Percentiles rank a stretch among this genome's conserved stretches.
Conservation (phyloP, 1,140 invertebrate genomes). For the Araneus ventricosus region DNA sequence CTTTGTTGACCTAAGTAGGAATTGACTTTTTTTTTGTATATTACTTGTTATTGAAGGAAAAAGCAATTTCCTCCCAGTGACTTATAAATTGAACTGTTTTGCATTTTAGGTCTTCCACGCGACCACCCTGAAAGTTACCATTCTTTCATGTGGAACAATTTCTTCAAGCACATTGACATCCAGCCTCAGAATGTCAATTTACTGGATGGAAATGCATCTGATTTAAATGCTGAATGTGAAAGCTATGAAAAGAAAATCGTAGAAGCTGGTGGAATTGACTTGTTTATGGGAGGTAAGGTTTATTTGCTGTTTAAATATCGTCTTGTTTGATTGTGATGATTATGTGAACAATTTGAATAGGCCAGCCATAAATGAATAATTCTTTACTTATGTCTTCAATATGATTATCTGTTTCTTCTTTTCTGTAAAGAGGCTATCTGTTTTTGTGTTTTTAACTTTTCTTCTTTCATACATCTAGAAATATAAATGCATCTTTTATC, state of each 20-base stretch:
- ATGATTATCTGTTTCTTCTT: too few relatives aligned
- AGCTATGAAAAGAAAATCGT: slow-evolving; percentile 92
- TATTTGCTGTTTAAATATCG: neutral
- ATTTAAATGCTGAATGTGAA: slow-evolving; percentile 93
- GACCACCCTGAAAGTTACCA: slow-evolving; percentile 99
- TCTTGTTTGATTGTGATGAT: neutral
- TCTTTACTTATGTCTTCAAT: too few relatives aligned
- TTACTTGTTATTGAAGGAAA: too few relatives aligned
- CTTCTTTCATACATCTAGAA: too few relatives aligned
- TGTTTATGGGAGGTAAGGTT: slow-evolving; percentile 93
- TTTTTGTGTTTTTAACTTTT: too few relatives aligned
- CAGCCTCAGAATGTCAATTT: slow-evolving; percentile 95
- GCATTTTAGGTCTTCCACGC: slow-evolving; percentile 87
- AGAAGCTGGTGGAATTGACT: slow-evolving; percentile 94
- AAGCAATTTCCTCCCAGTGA: neutral
- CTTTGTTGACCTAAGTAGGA: too few relatives aligned
- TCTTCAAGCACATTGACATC: slow-evolving; percentile 98
- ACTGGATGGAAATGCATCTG: slow-evolving; percentile 95
- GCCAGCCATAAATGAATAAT: too few relatives aligned
- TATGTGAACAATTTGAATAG: neutral
- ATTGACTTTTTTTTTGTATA: too few relatives aligned
- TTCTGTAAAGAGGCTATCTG: too few relatives aligned
- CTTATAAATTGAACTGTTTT: neutral
- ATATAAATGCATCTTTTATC: too few relatives aligned
- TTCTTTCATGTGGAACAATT: slow-evolving; percentile 99